Percentiles rank a stretch among this genome's conserved stretches.
Evolutionary conservation across 2,797 vertebrate genomes (phyloP).

Genomic region (Botia almorhae): DNA sequence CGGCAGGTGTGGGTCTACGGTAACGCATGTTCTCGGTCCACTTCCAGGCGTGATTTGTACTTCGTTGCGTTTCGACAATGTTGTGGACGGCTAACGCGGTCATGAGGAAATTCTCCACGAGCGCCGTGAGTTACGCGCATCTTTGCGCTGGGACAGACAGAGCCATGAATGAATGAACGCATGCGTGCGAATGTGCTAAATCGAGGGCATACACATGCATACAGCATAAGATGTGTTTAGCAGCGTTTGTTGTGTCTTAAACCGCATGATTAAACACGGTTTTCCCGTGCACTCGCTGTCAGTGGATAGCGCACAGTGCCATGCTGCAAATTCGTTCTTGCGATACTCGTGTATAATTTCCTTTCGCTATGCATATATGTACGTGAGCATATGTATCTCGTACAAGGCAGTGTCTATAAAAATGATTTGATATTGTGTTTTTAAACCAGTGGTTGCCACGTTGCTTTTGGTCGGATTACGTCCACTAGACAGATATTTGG

Average conservation of each 20-base stretch:
- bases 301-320: neutral
- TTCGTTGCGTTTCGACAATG: constrained; percentile 71
- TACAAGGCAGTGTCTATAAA: neutral
- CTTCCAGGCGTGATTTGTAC: neutral
- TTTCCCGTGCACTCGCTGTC: constrained; percentile 3
- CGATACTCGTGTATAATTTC: neutral
- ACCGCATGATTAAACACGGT: neutral
- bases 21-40: constrained; percentile 18
- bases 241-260: neutral
- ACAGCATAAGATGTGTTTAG: neutral
- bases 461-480: constrained; percentile 45
- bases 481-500: constrained; percentile 30
- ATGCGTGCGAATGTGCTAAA: neutral
- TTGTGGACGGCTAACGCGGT: constrained; percentile 77
- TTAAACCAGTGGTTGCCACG: constrained; percentile 52
- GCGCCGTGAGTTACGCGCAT: constrained; percentile 78
- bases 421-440: neutral
- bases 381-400: neutral
- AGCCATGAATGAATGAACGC: constrained; percentile 32
- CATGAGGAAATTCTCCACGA: constrained; percentile 82
- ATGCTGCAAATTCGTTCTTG: neutral
- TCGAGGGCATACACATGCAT: neutral
- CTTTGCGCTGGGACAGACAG: constrained; percentile 29
- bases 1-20: constrained; percentile 51
- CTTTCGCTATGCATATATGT: neutral